Conservation (phyloP, 2,113 vertebrate genomes). For the Zosterops japonicus region DNA sequence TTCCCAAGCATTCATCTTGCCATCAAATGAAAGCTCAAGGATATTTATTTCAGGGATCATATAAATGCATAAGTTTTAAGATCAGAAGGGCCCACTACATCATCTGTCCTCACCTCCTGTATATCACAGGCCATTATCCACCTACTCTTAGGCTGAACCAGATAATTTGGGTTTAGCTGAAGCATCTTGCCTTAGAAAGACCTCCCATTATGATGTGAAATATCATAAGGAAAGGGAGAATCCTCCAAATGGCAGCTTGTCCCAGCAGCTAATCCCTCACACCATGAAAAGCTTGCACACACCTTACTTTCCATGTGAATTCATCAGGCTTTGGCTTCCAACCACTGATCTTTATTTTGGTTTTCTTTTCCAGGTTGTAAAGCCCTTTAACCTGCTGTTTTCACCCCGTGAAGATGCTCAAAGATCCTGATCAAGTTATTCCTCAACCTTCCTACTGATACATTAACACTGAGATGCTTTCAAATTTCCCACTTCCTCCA, state of each 20-base stretch:
- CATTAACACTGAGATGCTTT: not conserved
- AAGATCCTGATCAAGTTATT: not conserved
- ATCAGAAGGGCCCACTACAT: slow-evolving; percentile 3
- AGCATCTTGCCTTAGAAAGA: not conserved
- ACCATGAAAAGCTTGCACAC: not conserved
- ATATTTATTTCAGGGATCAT: not conserved
- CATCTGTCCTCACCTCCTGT: not conserved
- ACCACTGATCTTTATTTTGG: not conserved
- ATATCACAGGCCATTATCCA: not conserved
- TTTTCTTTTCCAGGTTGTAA: not conserved
- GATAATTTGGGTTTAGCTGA: not conserved
- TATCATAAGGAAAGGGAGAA: not conserved
- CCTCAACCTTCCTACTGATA: not conserved
- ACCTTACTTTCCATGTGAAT: not conserved
- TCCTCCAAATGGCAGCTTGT: not conserved
- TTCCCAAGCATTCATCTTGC: not conserved
- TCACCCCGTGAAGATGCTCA: not conserved
- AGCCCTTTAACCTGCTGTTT: not conserved
- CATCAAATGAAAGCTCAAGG: slow-evolving; percentile 9
- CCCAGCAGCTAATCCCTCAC: not conserved
- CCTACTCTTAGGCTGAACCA: not conserved
- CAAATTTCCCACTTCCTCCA: not conserved
- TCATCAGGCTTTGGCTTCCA: not conserved
- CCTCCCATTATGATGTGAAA: not conserved
- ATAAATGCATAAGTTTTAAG: not conserved